Evolutionary conservation across 1,140 invertebrate species (phyloP), one percentile per base, ranked within the genome.

Genomic region (Zaprionus capensis): DNA sequence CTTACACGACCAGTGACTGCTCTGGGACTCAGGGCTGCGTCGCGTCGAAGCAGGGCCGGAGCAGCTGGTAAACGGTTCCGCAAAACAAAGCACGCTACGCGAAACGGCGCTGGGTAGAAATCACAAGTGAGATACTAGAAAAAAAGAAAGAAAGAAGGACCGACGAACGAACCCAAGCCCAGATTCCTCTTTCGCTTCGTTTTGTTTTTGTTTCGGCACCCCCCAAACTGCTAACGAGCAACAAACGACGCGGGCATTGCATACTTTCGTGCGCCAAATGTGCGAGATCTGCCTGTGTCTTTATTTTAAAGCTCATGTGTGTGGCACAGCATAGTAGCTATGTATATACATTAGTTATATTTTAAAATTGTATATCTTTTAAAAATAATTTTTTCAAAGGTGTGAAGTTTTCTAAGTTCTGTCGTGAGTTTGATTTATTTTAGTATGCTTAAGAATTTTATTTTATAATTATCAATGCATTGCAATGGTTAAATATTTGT

Each of bases 1-100:
- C 87, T 87, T 91, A 91, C 87, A 91, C 87, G 80, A 87, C 87
- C 87, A 82, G 75, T 74, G 69, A 76, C 74, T 78, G 71, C 67
- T 65, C 74, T 22, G 67, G 63, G 65, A 58, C 51, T 55, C 22
- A 3, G 9, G 7, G 36, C 46, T 11, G 20, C 7, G 7, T 6
- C 6, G 6, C 26, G 28, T 31, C 15, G 31, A 56, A 44, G 58
- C 38, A 31, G 24, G 12, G 20, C 4, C 20, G 55, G 53, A 69
- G 55, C 72, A 49, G 61, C 58, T 46, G 78, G 65, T 84, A 88
- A 87, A 84, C 85, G 85, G 72, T 71, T 69, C 72, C 72, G 81
- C 41, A 84, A 88, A 88, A 90, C 81, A 90, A 88, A 85, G 78
- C 62, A 66, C 53, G 31, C 34, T 57, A 72, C 53, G 55, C 70